These are phyloP conservation scores for Dicycla oo DNA, from an alignment of 2,888 invertebrate species.

Conservation along the genomic window DNA sequence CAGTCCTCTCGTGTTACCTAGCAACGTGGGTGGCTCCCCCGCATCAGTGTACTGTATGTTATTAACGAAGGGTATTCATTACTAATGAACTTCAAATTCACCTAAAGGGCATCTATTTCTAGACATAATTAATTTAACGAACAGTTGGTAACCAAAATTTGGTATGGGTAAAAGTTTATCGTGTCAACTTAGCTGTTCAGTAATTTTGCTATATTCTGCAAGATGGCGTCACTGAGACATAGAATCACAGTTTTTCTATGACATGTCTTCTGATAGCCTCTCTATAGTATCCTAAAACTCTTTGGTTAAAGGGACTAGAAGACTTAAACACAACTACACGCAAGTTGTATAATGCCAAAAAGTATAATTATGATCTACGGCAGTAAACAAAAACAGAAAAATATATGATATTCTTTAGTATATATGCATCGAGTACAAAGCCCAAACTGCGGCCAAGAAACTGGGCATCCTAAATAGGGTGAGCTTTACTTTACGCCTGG, in stretches of 20 bases:
- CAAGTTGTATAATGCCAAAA: too few species aligned
- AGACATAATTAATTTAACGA: not conserved
- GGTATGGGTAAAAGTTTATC: not conserved
- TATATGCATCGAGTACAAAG: too few species aligned
- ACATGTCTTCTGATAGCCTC: not conserved
- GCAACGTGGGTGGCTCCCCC: constrained; percentile 3
- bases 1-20: constrained; percentile 4
- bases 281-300: not conserved
- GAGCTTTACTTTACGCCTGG: too few species aligned
- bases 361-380: too few species aligned
- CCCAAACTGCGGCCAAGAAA: too few species aligned
- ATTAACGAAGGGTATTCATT: not conserved
- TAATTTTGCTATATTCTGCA: not conserved
- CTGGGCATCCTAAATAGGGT: too few species aligned
- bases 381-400: too few species aligned
- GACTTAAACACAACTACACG: too few species aligned
- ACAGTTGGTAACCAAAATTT: not conserved
- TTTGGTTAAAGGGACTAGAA: too few species aligned
- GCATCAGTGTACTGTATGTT: not conserved
- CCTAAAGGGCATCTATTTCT: not conserved
- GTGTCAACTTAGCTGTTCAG: not conserved
- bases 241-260: not conserved
- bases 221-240: not conserved
- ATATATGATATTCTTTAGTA: too few species aligned
- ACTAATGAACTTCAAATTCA: not conserved